These are phyloP conservation scores for Carassius carassius DNA, from an alignment of 2,113 vertebrate species.

Conservation along the genomic window DNA sequence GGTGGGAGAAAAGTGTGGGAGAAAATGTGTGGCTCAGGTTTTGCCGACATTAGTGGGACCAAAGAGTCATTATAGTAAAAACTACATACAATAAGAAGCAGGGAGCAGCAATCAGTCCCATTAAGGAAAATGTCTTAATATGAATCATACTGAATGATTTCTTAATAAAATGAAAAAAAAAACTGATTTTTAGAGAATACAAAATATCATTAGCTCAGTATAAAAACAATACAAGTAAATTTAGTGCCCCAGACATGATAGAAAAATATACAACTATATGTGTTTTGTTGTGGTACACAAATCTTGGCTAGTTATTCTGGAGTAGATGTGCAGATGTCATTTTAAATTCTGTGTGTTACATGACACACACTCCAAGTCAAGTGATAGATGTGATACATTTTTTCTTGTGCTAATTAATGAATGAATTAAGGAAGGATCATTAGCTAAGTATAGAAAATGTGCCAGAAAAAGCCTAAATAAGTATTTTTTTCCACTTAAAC, in stretches of 20 bases:
- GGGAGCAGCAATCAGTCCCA: background rate
- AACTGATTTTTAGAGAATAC: too few species aligned
- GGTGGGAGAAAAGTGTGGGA: background rate
- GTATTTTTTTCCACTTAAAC: background rate
- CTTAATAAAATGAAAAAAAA: too few species aligned
- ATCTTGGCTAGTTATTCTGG: slow-evolving; percentile 73
- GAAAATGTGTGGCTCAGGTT: slow-evolving; percentile 46
- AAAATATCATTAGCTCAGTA: background rate
- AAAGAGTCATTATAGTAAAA: background rate
- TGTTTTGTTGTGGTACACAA: slow-evolving; percentile 65
- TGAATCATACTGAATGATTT: too few species aligned
- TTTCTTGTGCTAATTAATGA: background rate
- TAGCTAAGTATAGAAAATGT: slow-evolving; percentile 3
- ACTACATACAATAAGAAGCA: background rate
- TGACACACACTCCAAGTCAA: background rate
- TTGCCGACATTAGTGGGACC: background rate
- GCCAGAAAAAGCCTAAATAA: background rate
- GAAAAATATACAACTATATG: slow-evolving; percentile 56
- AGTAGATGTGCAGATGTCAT: slow-evolving; percentile 17
- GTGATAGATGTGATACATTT: background rate
- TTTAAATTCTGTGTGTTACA: slow-evolving; percentile 4
- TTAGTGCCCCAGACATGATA: background rate
- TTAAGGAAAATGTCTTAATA: too few species aligned
- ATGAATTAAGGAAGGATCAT: background rate
- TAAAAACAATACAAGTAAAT: background rate